Conservation (phyloP, 2,888 invertebrate species). For the Watsonalla binaria region DNA sequence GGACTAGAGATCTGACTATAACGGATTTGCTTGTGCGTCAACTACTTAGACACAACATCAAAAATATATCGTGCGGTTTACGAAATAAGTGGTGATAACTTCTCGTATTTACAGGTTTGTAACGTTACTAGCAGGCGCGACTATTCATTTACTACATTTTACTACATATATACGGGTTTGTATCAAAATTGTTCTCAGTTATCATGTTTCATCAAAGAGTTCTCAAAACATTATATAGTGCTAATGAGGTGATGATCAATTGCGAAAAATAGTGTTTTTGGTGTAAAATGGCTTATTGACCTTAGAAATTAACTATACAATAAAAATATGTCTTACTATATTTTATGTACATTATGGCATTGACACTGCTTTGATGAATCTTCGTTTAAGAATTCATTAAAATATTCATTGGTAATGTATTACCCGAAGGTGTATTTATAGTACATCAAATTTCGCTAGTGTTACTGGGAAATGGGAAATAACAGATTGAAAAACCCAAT, state of each 20-base stretch:
- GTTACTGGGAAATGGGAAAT: too few relatives aligned
- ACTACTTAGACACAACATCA: conserved; percentile 22
- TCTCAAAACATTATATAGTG: conserved; percentile 23
- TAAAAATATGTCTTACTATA: conserved; percentile 5
- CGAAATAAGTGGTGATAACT: conserved; percentile 26
- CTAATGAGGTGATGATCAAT: conserved; percentile 27
- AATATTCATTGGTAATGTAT: neutral
- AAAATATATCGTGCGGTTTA: conserved; percentile 17
- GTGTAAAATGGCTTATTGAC: conserved; percentile 37
- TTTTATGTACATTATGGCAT: conserved; percentile 28
- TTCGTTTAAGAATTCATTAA: neutral
- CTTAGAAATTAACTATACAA: conserved; percentile 25
- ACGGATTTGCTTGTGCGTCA: conserved; percentile 53
- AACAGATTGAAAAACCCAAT: too few relatives aligned
- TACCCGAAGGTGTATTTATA: conserved; percentile 1
- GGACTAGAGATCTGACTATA: conserved; percentile 75
- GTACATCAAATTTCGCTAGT: too few relatives aligned
- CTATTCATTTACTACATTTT: conserved; percentile 1
- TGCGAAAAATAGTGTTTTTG: conserved; percentile 34
- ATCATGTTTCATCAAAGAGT: conserved; percentile 2
- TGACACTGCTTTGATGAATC: conserved; percentile 17
- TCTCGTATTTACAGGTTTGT: conserved; percentile 24
- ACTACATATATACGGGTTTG: neutral
- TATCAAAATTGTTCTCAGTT: neutral
- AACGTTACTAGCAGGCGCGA: conserved; percentile 26